Conservation (phyloP, 2,888 invertebrate genomes). For the Fabriciana adippe region DNA sequence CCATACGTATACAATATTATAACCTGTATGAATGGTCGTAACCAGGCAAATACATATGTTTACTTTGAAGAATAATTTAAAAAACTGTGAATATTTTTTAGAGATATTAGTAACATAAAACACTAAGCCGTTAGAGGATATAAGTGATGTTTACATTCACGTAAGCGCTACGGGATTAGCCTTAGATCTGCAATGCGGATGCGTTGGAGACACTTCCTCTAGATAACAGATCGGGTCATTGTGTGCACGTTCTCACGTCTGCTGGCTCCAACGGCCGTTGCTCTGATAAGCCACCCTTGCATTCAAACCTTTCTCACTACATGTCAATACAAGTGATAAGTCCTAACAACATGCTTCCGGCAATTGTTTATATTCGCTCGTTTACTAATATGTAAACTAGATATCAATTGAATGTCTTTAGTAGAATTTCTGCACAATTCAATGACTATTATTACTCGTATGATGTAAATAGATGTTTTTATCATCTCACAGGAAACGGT, state of each 20-base stretch:
- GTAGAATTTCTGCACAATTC: conserved; percentile 21
- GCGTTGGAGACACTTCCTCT: conserved; percentile 67
- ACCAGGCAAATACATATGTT: neutral
- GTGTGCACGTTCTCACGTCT: conserved; percentile 60
- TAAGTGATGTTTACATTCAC: conserved; percentile 30
- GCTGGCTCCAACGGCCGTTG: conserved; percentile 32
- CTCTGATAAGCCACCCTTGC: conserved; percentile 24
- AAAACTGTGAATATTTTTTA: neutral
- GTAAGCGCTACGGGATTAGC: conserved; percentile 59
- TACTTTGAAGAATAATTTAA: neutral
- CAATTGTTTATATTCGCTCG: conserved; percentile 28
- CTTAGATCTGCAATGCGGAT: conserved; percentile 65
- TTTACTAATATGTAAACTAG: conserved; percentile 8
- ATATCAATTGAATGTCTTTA: conserved; percentile 1
- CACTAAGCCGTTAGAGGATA: neutral
- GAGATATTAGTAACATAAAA: neutral
- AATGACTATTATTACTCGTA: conserved; percentile 48
- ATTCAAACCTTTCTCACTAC: conserved; percentile 24
- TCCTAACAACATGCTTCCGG: conserved; percentile 36
- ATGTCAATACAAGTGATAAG: conserved; percentile 28
- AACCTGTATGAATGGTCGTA: conserved; percentile 9
- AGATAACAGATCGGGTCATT: conserved; percentile 68
- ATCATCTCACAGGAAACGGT: conserved; percentile 58
- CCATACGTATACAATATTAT: conserved; percentile 27
- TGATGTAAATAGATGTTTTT: conserved; percentile 53